Percentiles rank a stretch among this genome's conserved stretches.
Evolutionary conservation across 2,888 invertebrate genomes (phyloP).

Genomic region (Magallana nippona): DNA sequence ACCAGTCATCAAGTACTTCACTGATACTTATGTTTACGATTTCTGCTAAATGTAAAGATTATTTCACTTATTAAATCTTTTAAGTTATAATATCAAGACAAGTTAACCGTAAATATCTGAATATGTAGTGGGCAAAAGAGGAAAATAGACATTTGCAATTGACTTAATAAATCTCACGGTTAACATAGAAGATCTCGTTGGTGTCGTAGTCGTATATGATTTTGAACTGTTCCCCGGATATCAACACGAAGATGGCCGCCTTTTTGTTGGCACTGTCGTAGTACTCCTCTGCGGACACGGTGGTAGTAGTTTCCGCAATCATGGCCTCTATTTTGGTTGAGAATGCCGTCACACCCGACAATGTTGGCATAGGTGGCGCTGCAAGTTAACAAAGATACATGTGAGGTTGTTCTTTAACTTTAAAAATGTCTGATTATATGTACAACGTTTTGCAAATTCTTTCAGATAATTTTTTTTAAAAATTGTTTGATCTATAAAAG

Average conservation of each 20-base stretch:
- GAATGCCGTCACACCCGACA: constrained; percentile 55
- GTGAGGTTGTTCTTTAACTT: no score
- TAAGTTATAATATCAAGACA: no score
- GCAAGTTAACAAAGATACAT: background rate
- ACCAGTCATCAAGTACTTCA: no score
- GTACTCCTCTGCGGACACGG: constrained; percentile 61
- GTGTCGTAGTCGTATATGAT: constrained; percentile 61
- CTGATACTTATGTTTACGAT: no score
- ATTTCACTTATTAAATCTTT: no score
- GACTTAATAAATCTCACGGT: constrained; percentile 52
- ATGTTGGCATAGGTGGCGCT: constrained; percentile 42
- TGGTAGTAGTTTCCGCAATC: constrained; percentile 54
- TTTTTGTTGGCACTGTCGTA: constrained; percentile 61
- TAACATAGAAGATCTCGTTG: constrained; percentile 57
- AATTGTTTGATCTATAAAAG: no score
- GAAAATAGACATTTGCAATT: background rate
- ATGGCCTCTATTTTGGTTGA: constrained; percentile 65
- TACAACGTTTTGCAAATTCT: no score
- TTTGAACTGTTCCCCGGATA: constrained; percentile 53
- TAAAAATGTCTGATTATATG: no score
- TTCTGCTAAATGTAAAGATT: no score
- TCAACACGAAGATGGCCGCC: constrained; percentile 57
- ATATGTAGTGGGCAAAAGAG: no score
- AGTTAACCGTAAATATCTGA: no score
- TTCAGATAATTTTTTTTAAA: no score